Evolutionary conservation across 2,113 vertebrate species (phyloP).

Genomic region (Oreochromis niloticus): DNA sequence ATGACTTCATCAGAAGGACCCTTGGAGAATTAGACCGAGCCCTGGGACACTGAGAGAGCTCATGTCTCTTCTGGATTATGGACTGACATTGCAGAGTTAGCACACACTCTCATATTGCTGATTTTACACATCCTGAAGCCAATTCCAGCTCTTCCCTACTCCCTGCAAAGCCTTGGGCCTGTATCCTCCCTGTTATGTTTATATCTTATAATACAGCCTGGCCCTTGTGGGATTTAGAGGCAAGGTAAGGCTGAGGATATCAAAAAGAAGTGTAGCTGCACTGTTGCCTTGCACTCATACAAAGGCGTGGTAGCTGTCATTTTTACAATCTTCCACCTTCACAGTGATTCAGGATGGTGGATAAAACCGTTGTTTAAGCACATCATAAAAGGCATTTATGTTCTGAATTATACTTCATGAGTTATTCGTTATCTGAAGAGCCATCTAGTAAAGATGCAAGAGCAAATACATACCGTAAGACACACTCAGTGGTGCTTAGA

Average conservation of each 20-base stretch:
- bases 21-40: not conserved
- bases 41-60: not conserved
- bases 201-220: slow-evolving; percentile 6
- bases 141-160: not conserved
- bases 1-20: not conserved
- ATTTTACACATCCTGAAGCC: slow-evolving; percentile 17
- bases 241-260: not conserved
- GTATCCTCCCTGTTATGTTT: slow-evolving; percentile 13
- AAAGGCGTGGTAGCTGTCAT: not conserved
- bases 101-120: slow-evolving; percentile 6
- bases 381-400: not conserved
- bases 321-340: not conserved
- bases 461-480: not conserved
- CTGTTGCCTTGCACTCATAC: not conserved
- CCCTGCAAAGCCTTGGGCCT: not conserved
- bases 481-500: not conserved
- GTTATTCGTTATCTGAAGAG: not conserved
- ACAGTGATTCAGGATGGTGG: not conserved
- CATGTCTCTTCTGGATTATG: not conserved
- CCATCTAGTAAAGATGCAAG: not conserved
- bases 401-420: not conserved
- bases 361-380: not conserved
- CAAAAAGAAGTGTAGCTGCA: not conserved
- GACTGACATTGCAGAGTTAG: not conserved
- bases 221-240: slow-evolving; percentile 16